Percentiles rank a stretch among this genome's conserved stretches.
Conservation (phyloP, 2,797 vertebrate species). For the Poecile montanus region DNA sequence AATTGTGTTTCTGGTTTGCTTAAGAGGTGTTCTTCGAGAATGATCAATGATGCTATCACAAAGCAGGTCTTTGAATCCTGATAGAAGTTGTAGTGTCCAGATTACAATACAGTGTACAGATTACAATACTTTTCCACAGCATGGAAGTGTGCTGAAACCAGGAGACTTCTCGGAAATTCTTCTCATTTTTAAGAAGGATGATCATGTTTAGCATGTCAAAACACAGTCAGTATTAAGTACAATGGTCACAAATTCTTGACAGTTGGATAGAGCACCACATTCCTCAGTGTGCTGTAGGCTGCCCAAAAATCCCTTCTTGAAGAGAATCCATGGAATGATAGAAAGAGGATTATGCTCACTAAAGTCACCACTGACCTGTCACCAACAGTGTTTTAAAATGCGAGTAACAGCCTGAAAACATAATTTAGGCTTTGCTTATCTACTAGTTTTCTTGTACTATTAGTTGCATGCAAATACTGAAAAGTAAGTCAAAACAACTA, state of each 20-base stretch:
- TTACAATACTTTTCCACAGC: background rate
- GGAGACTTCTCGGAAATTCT: background rate
- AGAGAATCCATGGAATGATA: background rate
- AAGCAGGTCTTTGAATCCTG: background rate
- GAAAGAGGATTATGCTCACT: background rate
- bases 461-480: background rate
- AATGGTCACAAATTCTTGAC: constrained; percentile 16
- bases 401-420: background rate
- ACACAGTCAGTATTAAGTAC: constrained; percentile 43
- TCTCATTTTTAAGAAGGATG: background rate
- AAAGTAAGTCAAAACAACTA: background rate
- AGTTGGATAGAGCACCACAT: constrained; percentile 9
- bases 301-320: background rate
- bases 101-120: background rate
- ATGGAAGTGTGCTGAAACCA: background rate
- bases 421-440: background rate
- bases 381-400: background rate
- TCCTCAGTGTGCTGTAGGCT: background rate
- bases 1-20: background rate
- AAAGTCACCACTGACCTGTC: background rate
- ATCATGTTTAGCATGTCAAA: constrained; percentile 17
- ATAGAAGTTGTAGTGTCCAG: background rate
- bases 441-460: background rate
- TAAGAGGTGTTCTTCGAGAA: background rate
- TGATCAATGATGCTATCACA: rapidly evolving